Base-by-base conservation (phyloP, 2,888 invertebrate genomes). In the Plebejus anna region DNA sequence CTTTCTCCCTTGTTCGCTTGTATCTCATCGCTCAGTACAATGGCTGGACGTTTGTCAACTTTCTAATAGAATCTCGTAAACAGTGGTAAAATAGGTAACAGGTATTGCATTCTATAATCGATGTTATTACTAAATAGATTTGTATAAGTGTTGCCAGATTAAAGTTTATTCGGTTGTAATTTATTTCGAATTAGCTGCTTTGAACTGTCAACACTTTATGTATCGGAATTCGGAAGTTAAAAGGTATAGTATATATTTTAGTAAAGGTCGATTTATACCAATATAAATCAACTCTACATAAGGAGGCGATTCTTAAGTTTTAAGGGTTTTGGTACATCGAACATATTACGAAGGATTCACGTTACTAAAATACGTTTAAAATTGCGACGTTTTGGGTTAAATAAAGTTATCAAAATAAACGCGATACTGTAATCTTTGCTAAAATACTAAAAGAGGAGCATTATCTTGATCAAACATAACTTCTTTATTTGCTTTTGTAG, bases 1-100 rank as follows among this genome's bases (percentile, higher is more conserved):
- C 82, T 82, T 83, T 84, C 80, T 81, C 84, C 83, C 86, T 87
- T 86, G 87, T 76, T 42, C 38, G 13, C 16, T 55, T 9, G 86
- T 86, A 81, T 77, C 75, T 78, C 77, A 78, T 77, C 76, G 57
- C 71, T 16, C 73, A 76, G 75, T 71, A 78, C 78, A 78, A 78
- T 78, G 55, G 75, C 36, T n/a, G 70, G 75, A 70, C 77, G 78
- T 79, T 80, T 78, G 79, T 77, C 76, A 77, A 78, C 79, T 79
- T 76, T 78, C 78, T 77, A 78, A 77, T 78, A 77, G 76, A 75
- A 75, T 55, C 76, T 76, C 76, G 57, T 76, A 76, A 76, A 72
- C 59, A 59, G 72, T 42, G 22, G 55, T 47, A 70, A 76, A 72
- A 72, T 76, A 59, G 76, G 72, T 76, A 71, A 71, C 71, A 55